phyloP scores from a whole-genome alignment of 1,140 invertebrate species.

The Drosophila virilis region DNA sequence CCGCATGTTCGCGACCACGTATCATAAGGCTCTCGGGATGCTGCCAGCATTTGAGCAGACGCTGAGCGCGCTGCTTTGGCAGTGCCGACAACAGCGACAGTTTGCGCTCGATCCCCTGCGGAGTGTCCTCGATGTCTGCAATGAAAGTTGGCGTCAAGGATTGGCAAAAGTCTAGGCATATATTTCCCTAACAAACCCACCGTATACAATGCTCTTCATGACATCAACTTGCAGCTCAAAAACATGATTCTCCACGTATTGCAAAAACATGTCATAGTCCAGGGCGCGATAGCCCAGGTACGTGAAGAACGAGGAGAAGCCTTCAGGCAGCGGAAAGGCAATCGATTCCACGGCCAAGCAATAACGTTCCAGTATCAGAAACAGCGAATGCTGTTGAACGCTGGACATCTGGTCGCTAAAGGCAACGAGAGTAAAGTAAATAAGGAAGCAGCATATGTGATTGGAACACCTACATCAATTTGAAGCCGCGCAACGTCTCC shows the following conservation, averaged over 20 bases:
- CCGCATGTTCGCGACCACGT: conserved; percentile 91
- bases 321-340: conserved; percentile 92
- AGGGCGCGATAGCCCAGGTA: conserved; percentile 92
- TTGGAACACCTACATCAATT: conserved; percentile 88
- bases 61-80: conserved; percentile 90
- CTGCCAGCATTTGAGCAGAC: conserved; percentile 91
- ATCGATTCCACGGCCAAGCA: conserved; percentile 90
- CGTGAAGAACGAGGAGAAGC: conserved; percentile 94
- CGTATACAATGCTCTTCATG: conserved; percentile 92
- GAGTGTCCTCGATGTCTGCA: conserved; percentile 89
- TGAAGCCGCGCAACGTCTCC: conserved; percentile 90
- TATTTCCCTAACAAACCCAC: conserved; percentile 82
- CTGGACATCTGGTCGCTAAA: conserved; percentile 90
- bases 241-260: conserved; percentile 91
- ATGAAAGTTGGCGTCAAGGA: background rate
- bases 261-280: conserved; percentile 90
- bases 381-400: conserved; percentile 88
- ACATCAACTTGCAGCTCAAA: conserved; percentile 94
- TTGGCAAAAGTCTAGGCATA: conserved; percentile 45
- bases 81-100: conserved; percentile 89
- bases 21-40: conserved; percentile 91
- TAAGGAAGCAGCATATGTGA: background rate
- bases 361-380: conserved; percentile 91
- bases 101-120: conserved; percentile 88
- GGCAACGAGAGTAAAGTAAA: background rate